Base-by-base conservation (phyloP, 2,113 vertebrate genomes). In the Aspiorhynchus laticeps region DNA sequence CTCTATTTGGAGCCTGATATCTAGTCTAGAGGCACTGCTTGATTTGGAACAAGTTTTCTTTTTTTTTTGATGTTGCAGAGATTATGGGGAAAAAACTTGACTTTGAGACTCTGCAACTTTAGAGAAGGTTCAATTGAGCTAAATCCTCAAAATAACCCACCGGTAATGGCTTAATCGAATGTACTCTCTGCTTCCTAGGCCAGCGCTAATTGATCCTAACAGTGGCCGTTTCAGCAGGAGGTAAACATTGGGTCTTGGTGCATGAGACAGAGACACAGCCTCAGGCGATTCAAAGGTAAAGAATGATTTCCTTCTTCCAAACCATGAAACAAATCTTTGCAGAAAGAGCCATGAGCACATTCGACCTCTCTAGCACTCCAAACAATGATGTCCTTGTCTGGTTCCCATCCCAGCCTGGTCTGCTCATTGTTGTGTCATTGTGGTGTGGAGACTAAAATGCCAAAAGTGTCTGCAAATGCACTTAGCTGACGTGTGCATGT, bases 81-180 rank as follows among this genome's bases (percentile, higher is more conserved):
- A 84, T 65, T 69, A 67, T 75, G 53, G 78, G 53, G 71, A 61
- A 74, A 79, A 79, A 36, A n/a, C 51, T 26, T 71, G 48, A 79
- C 43, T 36, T 19, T 46, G 48, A 83, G 85, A 24, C 43, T 63
- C 48, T 33, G 24, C 61, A 10, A 19, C 38, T 63, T 65, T 26
- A 61, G 33, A 85, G 33, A 19, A 80, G 33, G 48, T 26, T 14
- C 36, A 61, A 43, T 61, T 65, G 38, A 48, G 82, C 79, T 80
- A 9, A 83, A 83, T 28, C 83, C 89, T 74, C 73, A 88, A 91
- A 93, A 89, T 89, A 87, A 79, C 46, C 38, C 56, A 38, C 76
- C 41, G 81, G 75, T 88, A 87, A 89, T 59, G 38, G 80, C 86
- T 87, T 91, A 89, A 92, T 92, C 81, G 84, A 85, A 90, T 89